Conservation (phyloP, 2,888 invertebrate species). For the Enoplolaimus lenunculus region DNA sequence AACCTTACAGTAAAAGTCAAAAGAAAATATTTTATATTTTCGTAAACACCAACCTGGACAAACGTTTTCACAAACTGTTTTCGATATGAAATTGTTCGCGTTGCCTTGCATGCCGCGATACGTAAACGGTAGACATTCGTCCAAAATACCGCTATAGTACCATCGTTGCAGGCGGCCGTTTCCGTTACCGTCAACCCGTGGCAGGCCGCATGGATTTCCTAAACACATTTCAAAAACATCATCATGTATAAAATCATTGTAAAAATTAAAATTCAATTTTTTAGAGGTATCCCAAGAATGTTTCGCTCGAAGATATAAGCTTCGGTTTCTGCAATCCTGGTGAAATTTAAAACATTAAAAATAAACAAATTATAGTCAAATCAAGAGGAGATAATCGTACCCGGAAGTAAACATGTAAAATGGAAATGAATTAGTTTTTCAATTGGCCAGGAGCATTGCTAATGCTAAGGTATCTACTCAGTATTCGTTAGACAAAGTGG, state of each 20-base stretch:
- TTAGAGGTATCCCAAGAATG: neutral
- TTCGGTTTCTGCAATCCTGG: neutral
- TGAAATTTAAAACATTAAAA: neutral
- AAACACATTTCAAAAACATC: constrained; percentile 12
- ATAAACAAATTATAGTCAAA: neutral
- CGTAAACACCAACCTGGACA: constrained; percentile 29
- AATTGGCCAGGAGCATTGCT: too few relatives aligned
- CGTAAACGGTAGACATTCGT: constrained; percentile 29
- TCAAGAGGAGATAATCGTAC: too few relatives aligned
- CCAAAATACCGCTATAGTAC: constrained; percentile 28
- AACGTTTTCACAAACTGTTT: constrained; percentile 26
- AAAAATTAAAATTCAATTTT: neutral
- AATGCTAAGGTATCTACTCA: too few relatives aligned
- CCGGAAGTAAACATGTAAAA: too few relatives aligned
- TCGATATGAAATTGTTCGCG: constrained; percentile 29
- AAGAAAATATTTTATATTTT: too few relatives aligned
- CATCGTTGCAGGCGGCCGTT: constrained; percentile 29
- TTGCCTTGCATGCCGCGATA: constrained; percentile 31
- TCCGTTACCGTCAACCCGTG: constrained; percentile 29
- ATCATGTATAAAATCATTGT: neutral
- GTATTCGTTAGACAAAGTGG: too few relatives aligned
- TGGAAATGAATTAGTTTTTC: too few relatives aligned
- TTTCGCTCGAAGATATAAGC: neutral
- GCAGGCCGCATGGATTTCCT: constrained; percentile 28
- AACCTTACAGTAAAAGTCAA: too few relatives aligned